These are phyloP conservation scores for Mallotus villosus DNA, from an alignment of 2,797 vertebrate genomes.

Conservation along the genomic window DNA sequence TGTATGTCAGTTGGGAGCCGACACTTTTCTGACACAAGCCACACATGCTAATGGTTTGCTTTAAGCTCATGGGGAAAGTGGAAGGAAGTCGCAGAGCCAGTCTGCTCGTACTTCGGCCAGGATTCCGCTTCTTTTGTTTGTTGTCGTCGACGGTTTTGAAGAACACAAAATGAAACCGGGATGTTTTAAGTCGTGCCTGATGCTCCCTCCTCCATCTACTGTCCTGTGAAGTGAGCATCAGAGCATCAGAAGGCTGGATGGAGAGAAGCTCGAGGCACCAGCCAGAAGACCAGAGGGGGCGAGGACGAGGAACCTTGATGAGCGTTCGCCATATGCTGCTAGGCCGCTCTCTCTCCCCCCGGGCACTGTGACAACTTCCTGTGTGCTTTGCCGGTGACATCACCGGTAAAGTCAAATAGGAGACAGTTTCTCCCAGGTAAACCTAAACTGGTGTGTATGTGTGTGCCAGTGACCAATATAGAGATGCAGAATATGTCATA, in stretches of 20 bases:
- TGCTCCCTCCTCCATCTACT: neutral
- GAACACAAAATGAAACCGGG: too few species aligned
- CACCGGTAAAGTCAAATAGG: slow-evolving; percentile 63
- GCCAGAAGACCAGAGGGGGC: slow-evolving; percentile 25
- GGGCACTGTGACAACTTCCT: slow-evolving; percentile 51
- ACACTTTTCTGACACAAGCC: neutral
- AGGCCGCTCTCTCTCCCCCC: slow-evolving; percentile 46
- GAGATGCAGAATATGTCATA: neutral
- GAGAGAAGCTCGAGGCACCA: slow-evolving; percentile 29
- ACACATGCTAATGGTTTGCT: neutral
- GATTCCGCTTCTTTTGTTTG: too few species aligned
- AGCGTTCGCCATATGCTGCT: slow-evolving; percentile 66
- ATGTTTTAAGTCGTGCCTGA: too few species aligned
- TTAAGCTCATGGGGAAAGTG: too few species aligned
- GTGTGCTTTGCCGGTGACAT: slow-evolving; percentile 49
- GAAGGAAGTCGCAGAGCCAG: too few species aligned
- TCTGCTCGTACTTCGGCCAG: too few species aligned
- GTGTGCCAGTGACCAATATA: neutral
- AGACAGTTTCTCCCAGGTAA: slow-evolving; percentile 4
- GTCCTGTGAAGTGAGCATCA: slow-evolving; percentile 64
- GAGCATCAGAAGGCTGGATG: slow-evolving; percentile 66
- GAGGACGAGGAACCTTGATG: slow-evolving; percentile 53
- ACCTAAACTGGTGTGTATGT: slow-evolving; percentile 1
- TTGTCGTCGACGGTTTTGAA: too few species aligned
- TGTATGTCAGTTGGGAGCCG: neutral